A percentile compares a stretch with the other conserved stretches of the same genome.
These are phyloP conservation scores for Cydia splendana DNA, from an alignment of 1,140 invertebrate species.

Conservation along the genomic window DNA sequence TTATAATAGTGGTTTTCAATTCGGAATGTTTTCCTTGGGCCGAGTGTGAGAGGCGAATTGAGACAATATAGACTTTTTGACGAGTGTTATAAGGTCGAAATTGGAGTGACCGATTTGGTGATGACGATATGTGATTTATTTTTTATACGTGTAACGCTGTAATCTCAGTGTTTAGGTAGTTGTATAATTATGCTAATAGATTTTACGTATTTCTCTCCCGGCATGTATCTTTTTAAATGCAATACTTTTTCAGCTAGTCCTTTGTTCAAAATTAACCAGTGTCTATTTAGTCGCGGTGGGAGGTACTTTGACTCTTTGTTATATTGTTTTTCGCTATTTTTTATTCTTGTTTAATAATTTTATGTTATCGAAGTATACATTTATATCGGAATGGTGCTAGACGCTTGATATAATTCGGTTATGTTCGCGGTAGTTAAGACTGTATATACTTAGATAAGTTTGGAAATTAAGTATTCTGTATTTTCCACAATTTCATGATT, in stretches of 20 bases:
- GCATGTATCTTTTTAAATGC: constrained; percentile 57
- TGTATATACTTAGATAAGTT: constrained; percentile 60
- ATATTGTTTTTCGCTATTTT: constrained; percentile 62
- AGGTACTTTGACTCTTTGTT: constrained; percentile 57
- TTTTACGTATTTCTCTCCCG: constrained; percentile 55
- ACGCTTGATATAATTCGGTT: constrained; percentile 66
- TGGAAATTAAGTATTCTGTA: constrained; percentile 35
- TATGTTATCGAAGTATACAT: constrained; percentile 70
- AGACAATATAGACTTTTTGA: constrained; percentile 42
- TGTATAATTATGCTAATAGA: constrained; percentile 60
- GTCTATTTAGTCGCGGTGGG: constrained; percentile 46
- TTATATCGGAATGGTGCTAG: constrained; percentile 77
- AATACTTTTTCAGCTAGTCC: constrained; percentile 72
- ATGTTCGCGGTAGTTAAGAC: constrained; percentile 63
- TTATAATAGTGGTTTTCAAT: constrained; percentile 49
- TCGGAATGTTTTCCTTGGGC: constrained; percentile 53
- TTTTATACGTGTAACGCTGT: constrained; percentile 66
- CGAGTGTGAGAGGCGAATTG: constrained; percentile 45
- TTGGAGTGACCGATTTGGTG: constrained; percentile 48
- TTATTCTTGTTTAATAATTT: constrained; percentile 72
- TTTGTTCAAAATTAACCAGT: constrained; percentile 68
- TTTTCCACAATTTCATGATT: constrained; percentile 33
- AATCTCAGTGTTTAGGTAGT: constrained; percentile 67
- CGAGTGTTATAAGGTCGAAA: constrained; percentile 36
- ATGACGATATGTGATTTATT: constrained; percentile 70